Evolutionary conservation across 2,797 vertebrate genomes (phyloP), one percentile per base, ranked within the genome.

Genomic region (Notoglanidium macrostoma): DNA sequence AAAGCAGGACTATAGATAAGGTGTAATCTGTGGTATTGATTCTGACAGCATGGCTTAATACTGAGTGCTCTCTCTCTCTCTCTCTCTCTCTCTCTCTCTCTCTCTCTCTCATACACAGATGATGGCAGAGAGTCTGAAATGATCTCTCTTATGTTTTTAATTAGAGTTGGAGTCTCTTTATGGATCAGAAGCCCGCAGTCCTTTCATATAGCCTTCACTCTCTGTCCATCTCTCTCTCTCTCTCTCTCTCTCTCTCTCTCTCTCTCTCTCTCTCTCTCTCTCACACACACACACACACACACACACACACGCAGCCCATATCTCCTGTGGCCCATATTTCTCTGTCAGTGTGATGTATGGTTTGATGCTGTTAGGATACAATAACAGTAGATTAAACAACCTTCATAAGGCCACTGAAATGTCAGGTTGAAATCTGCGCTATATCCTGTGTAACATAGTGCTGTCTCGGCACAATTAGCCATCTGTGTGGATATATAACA

Each of bases 391-490:
- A 95, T 95, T 96, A 95, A 94, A 92, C 44, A 84, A 91, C 91
- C 77, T 94, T 93, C 94, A 94, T 95, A 95, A 95, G 94, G 94
- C 92, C 94, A 95, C 93, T 92, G 91, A 95, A 96, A 96, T 95
- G 94, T 94, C 95, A 95, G 93, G 94, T 95, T 94, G 93, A 95
- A 94, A 95, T 90, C 91, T 85, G 49, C 88, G 87, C 86, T 88
- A 49, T 84, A 78, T 90, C 90, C 93, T 32, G 93, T 91, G 93
- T 89, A 93, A 94, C 92, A 94, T 94, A 96, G 94, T 93, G 93
- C 94, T 93, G 92, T 89, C 91, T 92, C 61, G 81, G 88, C 93
- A 94, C 94, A 94, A 95, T 95, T 92, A 94, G 92, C 92, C 89
- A 90, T 90, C 89, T 86, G 92, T 91, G 91, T 92, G 91, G 90